These are phyloP conservation scores for Salminus brasiliensis DNA, from an alignment of 2,113 vertebrate genomes.

Conservation along the genomic window DNA sequence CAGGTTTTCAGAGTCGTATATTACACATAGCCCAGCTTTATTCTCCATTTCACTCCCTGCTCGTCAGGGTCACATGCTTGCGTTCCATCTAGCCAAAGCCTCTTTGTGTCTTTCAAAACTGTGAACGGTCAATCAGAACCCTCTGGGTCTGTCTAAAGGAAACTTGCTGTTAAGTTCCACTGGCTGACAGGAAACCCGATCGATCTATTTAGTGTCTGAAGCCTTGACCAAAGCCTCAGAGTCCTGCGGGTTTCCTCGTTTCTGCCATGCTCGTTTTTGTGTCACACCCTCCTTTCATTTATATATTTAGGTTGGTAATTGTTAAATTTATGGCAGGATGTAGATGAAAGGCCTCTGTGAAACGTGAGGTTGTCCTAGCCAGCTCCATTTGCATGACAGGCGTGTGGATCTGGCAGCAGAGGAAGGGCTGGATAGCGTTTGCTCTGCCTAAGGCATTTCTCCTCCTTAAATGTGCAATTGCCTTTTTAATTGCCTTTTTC, in stretches of 20 bases:
- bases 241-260: conserved; percentile 35
- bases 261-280: conserved; percentile 39
- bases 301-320: conserved; percentile 67
- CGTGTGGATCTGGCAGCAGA: conserved; percentile 53
- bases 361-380: conserved; percentile 47
- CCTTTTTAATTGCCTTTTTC: conserved; percentile 49
- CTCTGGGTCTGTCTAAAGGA: conserved; percentile 60
- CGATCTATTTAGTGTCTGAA: conserved; percentile 58
- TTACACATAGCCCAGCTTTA: conserved; percentile 55
- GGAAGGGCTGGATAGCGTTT: conserved; percentile 34
- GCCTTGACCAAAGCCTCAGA: conserved; percentile 42
- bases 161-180: conserved; percentile 61
- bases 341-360: conserved; percentile 60
- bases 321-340: conserved; percentile 54
- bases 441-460: conserved; percentile 50
- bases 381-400: conserved; percentile 48
- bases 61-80: conserved; percentile 59
- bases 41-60: conserved; percentile 56
- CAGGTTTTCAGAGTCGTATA: conserved; percentile 53
- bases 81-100: conserved; percentile 68
- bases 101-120: conserved; percentile 60
- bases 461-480: conserved; percentile 45
- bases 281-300: conserved; percentile 58
- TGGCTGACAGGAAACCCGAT: conserved; percentile 63
- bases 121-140: conserved; percentile 62